Conservation (phyloP, 92 coral and sea anemone genomes). For the Actinernus sp. region DNA sequence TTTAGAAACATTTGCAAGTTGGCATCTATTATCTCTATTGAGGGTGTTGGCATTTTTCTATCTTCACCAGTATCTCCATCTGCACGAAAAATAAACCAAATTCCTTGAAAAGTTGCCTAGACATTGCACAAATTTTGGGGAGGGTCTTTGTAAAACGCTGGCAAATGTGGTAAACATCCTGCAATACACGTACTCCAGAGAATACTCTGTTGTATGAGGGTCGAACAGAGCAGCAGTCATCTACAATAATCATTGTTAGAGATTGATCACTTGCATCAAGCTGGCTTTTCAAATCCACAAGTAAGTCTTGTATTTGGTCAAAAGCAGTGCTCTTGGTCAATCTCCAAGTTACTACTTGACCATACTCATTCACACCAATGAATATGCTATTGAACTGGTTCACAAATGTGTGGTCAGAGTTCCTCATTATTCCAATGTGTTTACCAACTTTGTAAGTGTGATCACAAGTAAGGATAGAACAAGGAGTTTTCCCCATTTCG, state of each 20-base stretch:
- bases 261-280: conserved; percentile 19
- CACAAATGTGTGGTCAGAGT: conserved; percentile 38
- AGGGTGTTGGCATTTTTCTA: conserved; percentile 33
- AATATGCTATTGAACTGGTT: conserved; percentile 69
- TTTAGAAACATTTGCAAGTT: conserved; percentile 43
- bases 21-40: conserved; percentile 3
- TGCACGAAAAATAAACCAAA: conserved; percentile 56
- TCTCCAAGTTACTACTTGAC: conserved; percentile 62
- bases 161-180: conserved; percentile 59
- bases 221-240: conserved; percentile 59
- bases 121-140: conserved; percentile 29
- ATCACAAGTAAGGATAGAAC: conserved; percentile 64
- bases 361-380: conserved; percentile 63
- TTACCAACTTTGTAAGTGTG: conserved; percentile 79
- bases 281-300: conserved; percentile 35
- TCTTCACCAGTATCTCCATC: conserved; percentile 56
- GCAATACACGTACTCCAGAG: conserved; percentile 20
- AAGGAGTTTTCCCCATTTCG: conserved; percentile 19
- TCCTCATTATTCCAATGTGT: conserved; percentile 49
- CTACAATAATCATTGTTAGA: conserved; percentile 48
- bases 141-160: conserved; percentile 57
- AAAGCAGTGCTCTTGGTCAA: conserved; percentile 58
- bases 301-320: conserved; percentile 49
- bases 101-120: conserved; percentile 27
- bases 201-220: conserved; percentile 30